These are phyloP conservation scores for Heterochromis multidens DNA, from an alignment of 2,113 vertebrate species.

Conservation along the genomic window DNA sequence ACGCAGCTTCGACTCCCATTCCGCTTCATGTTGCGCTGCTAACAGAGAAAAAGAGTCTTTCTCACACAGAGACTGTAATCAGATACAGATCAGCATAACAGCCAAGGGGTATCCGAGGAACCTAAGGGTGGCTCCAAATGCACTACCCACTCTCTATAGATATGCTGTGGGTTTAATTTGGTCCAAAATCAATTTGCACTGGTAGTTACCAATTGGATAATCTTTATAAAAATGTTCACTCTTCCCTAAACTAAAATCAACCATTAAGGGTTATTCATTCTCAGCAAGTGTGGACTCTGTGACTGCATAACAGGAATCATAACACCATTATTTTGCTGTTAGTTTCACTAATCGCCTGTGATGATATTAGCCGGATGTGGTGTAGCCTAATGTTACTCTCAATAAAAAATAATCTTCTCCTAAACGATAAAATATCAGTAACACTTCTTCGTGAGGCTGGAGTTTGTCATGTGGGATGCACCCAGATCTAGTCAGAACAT, in stretches of 20 bases:
- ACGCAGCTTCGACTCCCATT: constrained; percentile 85
- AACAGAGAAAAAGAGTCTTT: constrained; percentile 28
- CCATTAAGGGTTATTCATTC: background rate
- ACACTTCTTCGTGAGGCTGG: background rate
- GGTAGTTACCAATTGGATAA: background rate
- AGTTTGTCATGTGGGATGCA: background rate
- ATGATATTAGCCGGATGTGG: background rate
- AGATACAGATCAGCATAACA: background rate
- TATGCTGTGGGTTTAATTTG: background rate
- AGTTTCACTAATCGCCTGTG: background rate
- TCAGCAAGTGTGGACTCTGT: background rate
- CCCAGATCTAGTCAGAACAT: background rate
- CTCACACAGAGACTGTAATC: background rate
- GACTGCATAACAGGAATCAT: background rate
- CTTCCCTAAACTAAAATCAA: background rate
- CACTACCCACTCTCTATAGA: background rate
- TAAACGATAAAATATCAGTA: background rate
- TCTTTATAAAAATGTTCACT: background rate
- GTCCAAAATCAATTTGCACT: background rate
- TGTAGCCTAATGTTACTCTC: background rate
- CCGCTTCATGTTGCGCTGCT: constrained; percentile 89
- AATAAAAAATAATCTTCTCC: background rate
- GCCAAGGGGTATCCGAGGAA: background rate
- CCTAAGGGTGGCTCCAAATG: background rate
- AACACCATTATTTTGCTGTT: background rate